These are phyloP conservation scores for Phalacrocorax aristotelis DNA, from an alignment of 2,113 vertebrate species.

Conservation along the genomic window DNA sequence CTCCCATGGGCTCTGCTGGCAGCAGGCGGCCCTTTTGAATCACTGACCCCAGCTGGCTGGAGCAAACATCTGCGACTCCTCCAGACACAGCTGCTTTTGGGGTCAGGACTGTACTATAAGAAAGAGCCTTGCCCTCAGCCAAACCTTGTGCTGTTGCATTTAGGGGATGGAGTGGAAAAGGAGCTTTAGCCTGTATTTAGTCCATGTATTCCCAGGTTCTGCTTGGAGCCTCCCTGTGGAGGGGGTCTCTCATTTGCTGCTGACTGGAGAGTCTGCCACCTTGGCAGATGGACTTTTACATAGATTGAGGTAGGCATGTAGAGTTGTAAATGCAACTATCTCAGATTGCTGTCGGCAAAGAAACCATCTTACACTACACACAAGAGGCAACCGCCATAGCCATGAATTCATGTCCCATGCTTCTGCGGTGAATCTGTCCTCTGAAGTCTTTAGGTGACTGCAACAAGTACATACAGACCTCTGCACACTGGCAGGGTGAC, in stretches of 20 bases:
- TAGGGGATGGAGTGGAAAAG: not conserved
- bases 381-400: not conserved
- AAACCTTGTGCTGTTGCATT: not conserved
- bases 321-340: not conserved
- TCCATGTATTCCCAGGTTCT: not conserved
- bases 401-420: rapidly evolving
- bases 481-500: not conserved
- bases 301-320: not conserved
- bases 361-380: not conserved
- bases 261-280: not conserved
- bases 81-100: not conserved
- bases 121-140: not conserved
- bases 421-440: not conserved
- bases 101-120: not conserved
- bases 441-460: not conserved
- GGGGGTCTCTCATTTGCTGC: not conserved
- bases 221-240: not conserved
- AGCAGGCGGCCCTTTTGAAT: not conserved
- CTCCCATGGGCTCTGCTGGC: not conserved
- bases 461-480: not conserved
- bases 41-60: not conserved
- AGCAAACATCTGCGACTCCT: not conserved
- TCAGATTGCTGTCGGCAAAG: not conserved
- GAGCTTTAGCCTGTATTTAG: not conserved
- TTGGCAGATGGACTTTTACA: not conserved